Base-by-base conservation (phyloP, 2,797 vertebrate genomes). In the Xenops minutus region DNA sequence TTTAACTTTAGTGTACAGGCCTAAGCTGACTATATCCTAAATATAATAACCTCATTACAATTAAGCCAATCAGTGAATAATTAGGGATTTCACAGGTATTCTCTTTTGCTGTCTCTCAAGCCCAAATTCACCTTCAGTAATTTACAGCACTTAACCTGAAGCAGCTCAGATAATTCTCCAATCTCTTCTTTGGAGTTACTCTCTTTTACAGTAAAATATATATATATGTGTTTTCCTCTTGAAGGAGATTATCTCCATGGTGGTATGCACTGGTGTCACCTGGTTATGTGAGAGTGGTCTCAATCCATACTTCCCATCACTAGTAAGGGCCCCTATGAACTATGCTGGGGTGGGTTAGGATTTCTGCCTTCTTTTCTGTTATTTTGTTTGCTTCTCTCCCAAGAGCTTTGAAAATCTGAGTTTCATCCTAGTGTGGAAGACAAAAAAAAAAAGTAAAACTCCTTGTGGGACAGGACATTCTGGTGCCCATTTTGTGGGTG, bases 331-430 rank as follows among this genome's bases (percentile, higher is more conserved):
- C 48, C 20, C n/a, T 75, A 0, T 58, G 14, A 73, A 12, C 74
- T 48, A 0, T 51, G 43, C 46, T 62, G 71, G 58, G 5, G 2
- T 62, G 66, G 36, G 24, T 87, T 92, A 56, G 64, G 56, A 63
- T 88, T 91, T 74, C 61, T 77, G 61, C 49, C 56, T 71, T 39
- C 17, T 71, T 79, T 79, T 91, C 63, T 77, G 5, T 74, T 88
- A 68, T 92, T 91, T 91, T 92, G 67, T 92, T 88, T 80, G 48
- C 54, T 91, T 78, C 72, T 83, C 32, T 95, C 91, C 68, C 72
- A 71, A 77, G 75, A 77, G 89, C 64, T 88, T 89, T 89, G 61
- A 63, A 91, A 88, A 54, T 46, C 49, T 36, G 41, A 91, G 34
- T 80, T 92, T 83, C 72, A 74, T 80, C 81, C 63, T 77, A 37